Percentiles rank a stretch among this genome's conserved stretches.
These are phyloP conservation scores for Tychaedon coryphoeus DNA, from an alignment of 2,113 vertebrate species.

Conservation along the genomic window DNA sequence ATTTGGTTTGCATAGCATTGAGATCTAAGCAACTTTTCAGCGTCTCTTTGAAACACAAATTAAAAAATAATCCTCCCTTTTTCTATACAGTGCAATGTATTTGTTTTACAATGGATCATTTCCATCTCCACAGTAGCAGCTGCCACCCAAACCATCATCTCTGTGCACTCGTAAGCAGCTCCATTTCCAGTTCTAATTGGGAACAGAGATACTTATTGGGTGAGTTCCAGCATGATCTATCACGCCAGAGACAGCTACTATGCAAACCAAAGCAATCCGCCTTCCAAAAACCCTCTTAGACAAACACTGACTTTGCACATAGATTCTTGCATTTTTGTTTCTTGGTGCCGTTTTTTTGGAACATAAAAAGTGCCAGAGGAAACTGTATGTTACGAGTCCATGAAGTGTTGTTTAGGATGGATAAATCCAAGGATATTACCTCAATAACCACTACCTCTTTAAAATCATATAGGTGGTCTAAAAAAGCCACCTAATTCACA, in stretches of 20 bases:
- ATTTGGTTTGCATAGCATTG: not conserved
- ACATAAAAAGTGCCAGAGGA: not conserved
- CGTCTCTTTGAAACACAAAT: slow-evolving; percentile 51
- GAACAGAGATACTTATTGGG: slow-evolving; percentile 79
- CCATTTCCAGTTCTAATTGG: slow-evolving; percentile 79
- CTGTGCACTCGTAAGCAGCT: slow-evolving; percentile 64
- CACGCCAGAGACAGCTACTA: slow-evolving; percentile 77
- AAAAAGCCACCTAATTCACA: slow-evolving; percentile 64
- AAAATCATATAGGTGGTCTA: slow-evolving; percentile 66
- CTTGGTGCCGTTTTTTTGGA: not conserved
- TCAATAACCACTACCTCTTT: slow-evolving; percentile 58
- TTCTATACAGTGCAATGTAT: slow-evolving; percentile 56
- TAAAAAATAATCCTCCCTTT: slow-evolving; percentile 43
- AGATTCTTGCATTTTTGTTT: slow-evolving; percentile 16
- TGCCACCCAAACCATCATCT: slow-evolving; percentile 76
- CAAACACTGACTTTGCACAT: slow-evolving; percentile 72
- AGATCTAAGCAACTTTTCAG: slow-evolving; percentile 38
- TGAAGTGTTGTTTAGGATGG: not conserved
- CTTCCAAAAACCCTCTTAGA: slow-evolving; percentile 74
- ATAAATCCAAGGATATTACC: slow-evolving; percentile 45
- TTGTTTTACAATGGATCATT: slow-evolving; percentile 71
- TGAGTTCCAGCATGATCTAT: slow-evolving; percentile 78
- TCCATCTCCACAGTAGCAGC: slow-evolving; percentile 75
- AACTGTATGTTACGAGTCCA: not conserved
- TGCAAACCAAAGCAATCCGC: slow-evolving; percentile 73